Percentiles rank a stretch among this genome's conserved stretches.
Conservation (phyloP, 1,140 invertebrate species). For the Aradophagus sp. region DNA sequence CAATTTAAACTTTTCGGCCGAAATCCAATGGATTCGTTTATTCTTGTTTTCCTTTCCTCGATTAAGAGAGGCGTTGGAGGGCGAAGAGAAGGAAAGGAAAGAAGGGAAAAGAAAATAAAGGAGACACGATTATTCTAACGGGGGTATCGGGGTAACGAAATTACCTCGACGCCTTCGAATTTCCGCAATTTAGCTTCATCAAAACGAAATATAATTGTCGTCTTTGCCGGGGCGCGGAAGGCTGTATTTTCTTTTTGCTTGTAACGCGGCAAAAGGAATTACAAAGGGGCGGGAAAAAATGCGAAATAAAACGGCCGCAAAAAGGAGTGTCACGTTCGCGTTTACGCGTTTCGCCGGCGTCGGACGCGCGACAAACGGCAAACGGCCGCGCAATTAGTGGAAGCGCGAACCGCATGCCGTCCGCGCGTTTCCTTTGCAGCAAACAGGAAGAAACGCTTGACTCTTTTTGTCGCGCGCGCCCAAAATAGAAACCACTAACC, state of each 20-base stretch:
- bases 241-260: constrained; percentile 12
- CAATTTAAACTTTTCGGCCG: too few species aligned
- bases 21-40: too few species aligned
- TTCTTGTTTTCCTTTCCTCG: too few species aligned
- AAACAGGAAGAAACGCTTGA: constrained; percentile 50
- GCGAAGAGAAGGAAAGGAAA: too few species aligned
- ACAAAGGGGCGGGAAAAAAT: constrained; percentile 21
- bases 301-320: constrained; percentile 14
- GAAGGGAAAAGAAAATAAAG: too few species aligned
- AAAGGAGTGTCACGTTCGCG: constrained; percentile 22
- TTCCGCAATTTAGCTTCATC: too few species aligned
- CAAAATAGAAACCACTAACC: too few species aligned
- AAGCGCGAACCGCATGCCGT: constrained; percentile 27
- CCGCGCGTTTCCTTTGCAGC: constrained; percentile 34
- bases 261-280: constrained; percentile 11
- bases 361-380: constrained; percentile 32
- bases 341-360: constrained; percentile 18
- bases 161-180: too few species aligned
- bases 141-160: too few species aligned
- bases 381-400: constrained; percentile 37
- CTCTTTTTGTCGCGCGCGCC: constrained; percentile 23
- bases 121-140: too few species aligned
- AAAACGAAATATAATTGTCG: constrained; percentile 7
- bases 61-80: too few species aligned
- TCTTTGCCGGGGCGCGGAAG: neutral